phyloP scores from a whole-genome alignment of 2,888 invertebrate genomes.

The Drosophila mulleri region DNA sequence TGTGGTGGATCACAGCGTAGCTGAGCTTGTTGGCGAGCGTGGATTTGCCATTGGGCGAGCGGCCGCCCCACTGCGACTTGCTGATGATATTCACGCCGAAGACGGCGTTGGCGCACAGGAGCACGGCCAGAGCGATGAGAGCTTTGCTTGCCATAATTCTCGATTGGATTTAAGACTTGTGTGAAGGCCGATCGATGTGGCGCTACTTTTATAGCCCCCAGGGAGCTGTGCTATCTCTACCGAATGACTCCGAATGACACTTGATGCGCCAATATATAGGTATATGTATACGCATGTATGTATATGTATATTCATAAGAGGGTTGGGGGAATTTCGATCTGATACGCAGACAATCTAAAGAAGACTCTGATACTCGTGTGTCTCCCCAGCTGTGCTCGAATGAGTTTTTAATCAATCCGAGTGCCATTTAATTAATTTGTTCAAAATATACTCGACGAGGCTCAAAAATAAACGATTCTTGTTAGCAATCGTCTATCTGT shows the following conservation, averaged over 20 bases:
- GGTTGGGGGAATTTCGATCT: slow-evolving; percentile 45
- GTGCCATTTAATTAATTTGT: slow-evolving; percentile 70
- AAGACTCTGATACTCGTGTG: slow-evolving; percentile 41
- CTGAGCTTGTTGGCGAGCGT: slow-evolving; percentile 58
- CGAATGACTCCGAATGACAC: slow-evolving; percentile 22
- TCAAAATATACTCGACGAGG: slow-evolving; percentile 10
- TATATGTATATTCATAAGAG: slow-evolving; percentile 7
- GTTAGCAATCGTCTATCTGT: background rate
- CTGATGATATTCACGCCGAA: slow-evolving; percentile 67
- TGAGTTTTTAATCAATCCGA: slow-evolving; percentile 58
- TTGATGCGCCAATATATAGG: slow-evolving; percentile 13
- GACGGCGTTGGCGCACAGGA: slow-evolving; percentile 63
- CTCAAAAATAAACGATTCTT: slow-evolving; percentile 6
- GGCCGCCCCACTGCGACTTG: slow-evolving; percentile 79
- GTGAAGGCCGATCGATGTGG: background rate
- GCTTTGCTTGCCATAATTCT: slow-evolving; percentile 69
- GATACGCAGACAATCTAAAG: slow-evolving; percentile 59
- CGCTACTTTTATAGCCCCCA: slow-evolving; percentile 49
- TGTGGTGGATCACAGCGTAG: slow-evolving; percentile 81
- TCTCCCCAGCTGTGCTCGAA: slow-evolving; percentile 36
- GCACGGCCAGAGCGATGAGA: slow-evolving; percentile 62
- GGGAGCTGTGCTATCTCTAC: slow-evolving; percentile 48
- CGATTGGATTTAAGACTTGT: slow-evolving; percentile 39
- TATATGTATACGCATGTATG: background rate
- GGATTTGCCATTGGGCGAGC: slow-evolving; percentile 70